Evolutionary conservation across 1,140 invertebrate species (phyloP).

Genomic region (Metopolophium dirhodum): DNA sequence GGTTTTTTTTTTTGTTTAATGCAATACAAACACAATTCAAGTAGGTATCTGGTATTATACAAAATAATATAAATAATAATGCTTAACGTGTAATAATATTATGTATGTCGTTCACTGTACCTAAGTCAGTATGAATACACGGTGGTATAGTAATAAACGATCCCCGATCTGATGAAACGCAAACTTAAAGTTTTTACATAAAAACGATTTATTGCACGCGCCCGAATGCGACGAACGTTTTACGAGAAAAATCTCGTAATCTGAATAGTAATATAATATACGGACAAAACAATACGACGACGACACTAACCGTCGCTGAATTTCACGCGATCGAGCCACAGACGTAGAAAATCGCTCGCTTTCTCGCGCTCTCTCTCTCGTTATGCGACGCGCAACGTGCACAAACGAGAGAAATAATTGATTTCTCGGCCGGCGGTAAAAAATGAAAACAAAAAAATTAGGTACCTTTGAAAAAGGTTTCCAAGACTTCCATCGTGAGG

Average conservation of each 20-base stretch:
- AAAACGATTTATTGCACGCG: background rate
- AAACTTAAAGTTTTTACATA: background rate
- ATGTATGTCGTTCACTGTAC: background rate
- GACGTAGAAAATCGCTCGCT: background rate
- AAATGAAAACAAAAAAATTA: background rate
- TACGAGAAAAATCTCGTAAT: background rate
- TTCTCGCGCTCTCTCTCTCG: background rate
- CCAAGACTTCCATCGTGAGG: background rate
- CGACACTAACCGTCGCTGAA: background rate
- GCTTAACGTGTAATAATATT: background rate
- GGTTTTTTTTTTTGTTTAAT: background rate
- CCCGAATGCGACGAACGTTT: background rate
- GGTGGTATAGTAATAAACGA: background rate
- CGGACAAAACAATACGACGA: background rate
- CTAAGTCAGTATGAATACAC: background rate
- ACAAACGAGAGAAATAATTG: background rate
- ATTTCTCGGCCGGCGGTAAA: background rate
- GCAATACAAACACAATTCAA: background rate
- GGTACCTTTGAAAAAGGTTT: slow-evolving; percentile 8
- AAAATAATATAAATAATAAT: background rate
- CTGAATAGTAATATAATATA: background rate
- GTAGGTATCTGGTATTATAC: background rate
- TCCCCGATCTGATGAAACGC: background rate
- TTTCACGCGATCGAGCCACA: background rate
- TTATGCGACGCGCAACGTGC: background rate